These are phyloP conservation scores for Apodemia duryi DNA, from an alignment of 2,888 invertebrate genomes.

Conservation along the genomic window DNA sequence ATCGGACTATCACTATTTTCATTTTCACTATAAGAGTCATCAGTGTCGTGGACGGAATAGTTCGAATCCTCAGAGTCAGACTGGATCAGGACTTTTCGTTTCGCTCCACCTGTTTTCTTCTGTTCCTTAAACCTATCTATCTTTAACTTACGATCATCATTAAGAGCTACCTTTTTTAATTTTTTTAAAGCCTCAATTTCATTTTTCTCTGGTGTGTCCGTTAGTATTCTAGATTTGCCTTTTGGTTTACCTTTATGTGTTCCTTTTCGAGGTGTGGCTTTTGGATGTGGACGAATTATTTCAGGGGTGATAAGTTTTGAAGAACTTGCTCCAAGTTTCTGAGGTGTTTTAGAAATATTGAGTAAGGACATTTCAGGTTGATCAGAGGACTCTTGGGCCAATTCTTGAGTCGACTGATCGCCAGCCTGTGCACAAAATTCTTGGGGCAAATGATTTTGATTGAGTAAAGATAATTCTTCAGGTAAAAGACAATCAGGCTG, in stretches of 20 bases:
- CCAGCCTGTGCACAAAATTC: background rate
- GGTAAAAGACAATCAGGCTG: constrained; percentile 17
- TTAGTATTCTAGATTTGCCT: constrained; percentile 30
- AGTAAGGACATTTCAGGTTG: too few species aligned
- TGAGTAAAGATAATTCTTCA: too few species aligned
- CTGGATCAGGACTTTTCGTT: too few species aligned
- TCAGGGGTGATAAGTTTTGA: constrained; percentile 19
- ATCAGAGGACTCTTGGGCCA: background rate
- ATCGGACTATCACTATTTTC: background rate
- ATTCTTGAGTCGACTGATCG: constrained; percentile 18
- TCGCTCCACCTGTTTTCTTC: too few species aligned
- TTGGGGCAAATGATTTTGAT: too few species aligned
- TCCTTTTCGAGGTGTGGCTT: constrained; percentile 30
- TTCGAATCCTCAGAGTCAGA: too few species aligned
- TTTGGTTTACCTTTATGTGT: constrained; percentile 29
- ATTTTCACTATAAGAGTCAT: too few species aligned
- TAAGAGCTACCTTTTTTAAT: background rate
- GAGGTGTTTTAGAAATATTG: too few species aligned
- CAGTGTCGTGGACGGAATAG: too few species aligned
- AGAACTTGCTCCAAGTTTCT: constrained; percentile 12
- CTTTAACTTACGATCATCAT: constrained; percentile 7
- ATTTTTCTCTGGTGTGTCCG: constrained; percentile 32
- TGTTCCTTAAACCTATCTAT: background rate
- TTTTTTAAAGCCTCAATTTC: background rate
- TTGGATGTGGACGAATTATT: constrained; percentile 27